Conservation (phyloP, 2,797 vertebrate genomes). For the Menidia menidia region DNA sequence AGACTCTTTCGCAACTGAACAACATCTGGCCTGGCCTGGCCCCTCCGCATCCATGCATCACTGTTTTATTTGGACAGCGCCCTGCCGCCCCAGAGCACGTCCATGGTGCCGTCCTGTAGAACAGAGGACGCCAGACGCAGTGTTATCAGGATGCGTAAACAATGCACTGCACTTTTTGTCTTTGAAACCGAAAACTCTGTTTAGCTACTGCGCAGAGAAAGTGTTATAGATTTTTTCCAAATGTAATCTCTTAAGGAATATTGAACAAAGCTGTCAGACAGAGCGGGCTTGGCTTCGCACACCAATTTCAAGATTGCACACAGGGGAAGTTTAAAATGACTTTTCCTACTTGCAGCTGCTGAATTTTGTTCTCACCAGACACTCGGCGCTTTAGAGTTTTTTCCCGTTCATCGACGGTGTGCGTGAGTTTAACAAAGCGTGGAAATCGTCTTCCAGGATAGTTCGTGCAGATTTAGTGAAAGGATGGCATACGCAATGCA, state of each 20-base stretch:
- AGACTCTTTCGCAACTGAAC: slow-evolving; percentile 73
- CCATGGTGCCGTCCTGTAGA: slow-evolving; percentile 54
- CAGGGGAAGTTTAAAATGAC: slow-evolving; percentile 26
- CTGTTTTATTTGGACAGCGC: slow-evolving; percentile 78
- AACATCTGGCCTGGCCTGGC: slow-evolving; percentile 75
- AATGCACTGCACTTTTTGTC: slow-evolving; percentile 14
- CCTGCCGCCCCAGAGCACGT: slow-evolving; percentile 64
- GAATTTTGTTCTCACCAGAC: background rate
- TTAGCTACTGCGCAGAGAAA: slow-evolving; percentile 9
- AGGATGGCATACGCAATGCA: background rate
- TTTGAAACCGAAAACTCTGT: background rate
- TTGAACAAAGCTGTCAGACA: slow-evolving; percentile 1
- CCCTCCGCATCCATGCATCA: slow-evolving; percentile 62
- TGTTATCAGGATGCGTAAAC: slow-evolving; percentile 32
- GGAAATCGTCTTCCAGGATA: background rate
- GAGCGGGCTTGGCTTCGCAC: slow-evolving; percentile 11
- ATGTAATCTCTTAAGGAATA: background rate
- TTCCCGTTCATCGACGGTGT: slow-evolving; percentile 11
- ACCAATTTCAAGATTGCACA: slow-evolving; percentile 8
- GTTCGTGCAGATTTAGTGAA: background rate
- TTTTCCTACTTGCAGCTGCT: slow-evolving; percentile 49
- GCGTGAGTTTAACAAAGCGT: background rate
- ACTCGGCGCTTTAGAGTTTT: background rate
- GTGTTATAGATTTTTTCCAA: slow-evolving; percentile 1
- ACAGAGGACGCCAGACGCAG: slow-evolving; percentile 42